Percentiles rank a stretch among this genome's conserved stretches.
Conservation (phyloP, 2,113 vertebrate species). For the Ochotona curzoniae region DNA sequence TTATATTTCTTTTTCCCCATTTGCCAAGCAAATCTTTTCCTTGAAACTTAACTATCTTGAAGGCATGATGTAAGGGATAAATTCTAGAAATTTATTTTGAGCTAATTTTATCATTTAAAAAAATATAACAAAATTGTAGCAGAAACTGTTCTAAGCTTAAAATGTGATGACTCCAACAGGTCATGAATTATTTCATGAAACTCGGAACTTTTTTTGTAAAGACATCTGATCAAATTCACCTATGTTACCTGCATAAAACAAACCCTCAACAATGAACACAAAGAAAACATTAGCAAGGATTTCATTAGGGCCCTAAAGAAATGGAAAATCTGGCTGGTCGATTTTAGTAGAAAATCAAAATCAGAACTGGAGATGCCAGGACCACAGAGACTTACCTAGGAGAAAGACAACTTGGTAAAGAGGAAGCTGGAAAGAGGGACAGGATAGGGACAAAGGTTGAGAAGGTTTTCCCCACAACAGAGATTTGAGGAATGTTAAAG, state of each 20-base stretch:
- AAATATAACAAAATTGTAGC: not conserved
- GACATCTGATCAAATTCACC: not conserved
- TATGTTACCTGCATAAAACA: slow-evolving; percentile 38
- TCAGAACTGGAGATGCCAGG: not conserved
- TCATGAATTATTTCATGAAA: slow-evolving; percentile 42
- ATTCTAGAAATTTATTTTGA: slow-evolving; percentile 28
- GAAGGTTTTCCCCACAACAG: not conserved
- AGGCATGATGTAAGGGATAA: slow-evolving; percentile 50
- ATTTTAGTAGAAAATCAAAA: not conserved
- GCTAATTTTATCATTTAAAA: slow-evolving; percentile 11
- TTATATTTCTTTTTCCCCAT: not conserved
- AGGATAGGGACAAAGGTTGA: not conserved
- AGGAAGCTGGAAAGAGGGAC: not conserved
- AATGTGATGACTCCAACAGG: slow-evolving; percentile 15
- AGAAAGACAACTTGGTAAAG: not conserved
- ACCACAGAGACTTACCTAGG: not conserved
- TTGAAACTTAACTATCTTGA: not conserved
- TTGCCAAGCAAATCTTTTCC: slow-evolving; percentile 41
- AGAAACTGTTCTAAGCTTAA: slow-evolving; percentile 16
- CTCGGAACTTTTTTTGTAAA: slow-evolving; percentile 29
- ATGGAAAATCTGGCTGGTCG: not conserved
- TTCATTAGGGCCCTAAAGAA: slow-evolving; percentile 34
- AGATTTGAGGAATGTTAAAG: not conserved
- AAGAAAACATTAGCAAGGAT: not conserved
- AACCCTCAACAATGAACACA: not conserved